These are phyloP conservation scores for Colistium nudipinnis DNA, from an alignment of 2,113 vertebrate genomes.

Conservation along the genomic window DNA sequence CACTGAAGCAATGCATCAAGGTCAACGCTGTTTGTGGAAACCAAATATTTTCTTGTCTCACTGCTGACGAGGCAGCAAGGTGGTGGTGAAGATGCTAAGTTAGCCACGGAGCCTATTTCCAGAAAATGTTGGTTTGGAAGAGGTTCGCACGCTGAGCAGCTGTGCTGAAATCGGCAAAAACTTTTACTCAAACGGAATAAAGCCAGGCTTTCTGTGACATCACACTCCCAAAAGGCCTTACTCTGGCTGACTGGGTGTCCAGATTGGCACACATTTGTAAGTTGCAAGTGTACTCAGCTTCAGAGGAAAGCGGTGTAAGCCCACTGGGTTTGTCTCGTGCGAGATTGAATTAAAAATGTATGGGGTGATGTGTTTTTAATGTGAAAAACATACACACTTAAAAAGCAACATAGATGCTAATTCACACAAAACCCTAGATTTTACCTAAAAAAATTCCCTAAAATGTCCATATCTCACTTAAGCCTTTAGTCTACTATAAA, in stretches of 20 bases:
- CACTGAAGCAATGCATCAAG: neutral
- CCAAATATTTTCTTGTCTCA: slow-evolving; percentile 25
- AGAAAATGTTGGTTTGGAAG: slow-evolving; percentile 2
- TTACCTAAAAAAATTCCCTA: too few relatives aligned
- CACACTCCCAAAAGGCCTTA: slow-evolving; percentile 33
- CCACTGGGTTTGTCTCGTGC: slow-evolving; percentile 2
- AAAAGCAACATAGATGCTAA: neutral
- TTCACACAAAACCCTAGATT: neutral
- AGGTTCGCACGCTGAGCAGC: neutral
- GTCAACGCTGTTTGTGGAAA: slow-evolving; percentile 22
- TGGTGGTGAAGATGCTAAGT: neutral
- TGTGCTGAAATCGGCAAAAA: slow-evolving; percentile 4
- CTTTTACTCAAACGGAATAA: slow-evolving; percentile 45
- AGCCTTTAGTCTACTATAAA: neutral
- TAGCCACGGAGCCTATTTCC: slow-evolving; percentile 23
- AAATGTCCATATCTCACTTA: too few relatives aligned
- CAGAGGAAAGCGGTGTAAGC: slow-evolving; percentile 6
- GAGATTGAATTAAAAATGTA: neutral
- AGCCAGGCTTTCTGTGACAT: slow-evolving; percentile 37
- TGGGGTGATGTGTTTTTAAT: slow-evolving; percentile 4
- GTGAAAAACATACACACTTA: neutral
- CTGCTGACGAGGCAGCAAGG: slow-evolving; percentile 24
- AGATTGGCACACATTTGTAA: slow-evolving; percentile 41
- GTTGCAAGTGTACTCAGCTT: slow-evolving; percentile 15
- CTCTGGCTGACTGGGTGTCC: slow-evolving; percentile 32